Conservation (phyloP, 2,888 invertebrate species). For the Polydrusus cervinus region DNA sequence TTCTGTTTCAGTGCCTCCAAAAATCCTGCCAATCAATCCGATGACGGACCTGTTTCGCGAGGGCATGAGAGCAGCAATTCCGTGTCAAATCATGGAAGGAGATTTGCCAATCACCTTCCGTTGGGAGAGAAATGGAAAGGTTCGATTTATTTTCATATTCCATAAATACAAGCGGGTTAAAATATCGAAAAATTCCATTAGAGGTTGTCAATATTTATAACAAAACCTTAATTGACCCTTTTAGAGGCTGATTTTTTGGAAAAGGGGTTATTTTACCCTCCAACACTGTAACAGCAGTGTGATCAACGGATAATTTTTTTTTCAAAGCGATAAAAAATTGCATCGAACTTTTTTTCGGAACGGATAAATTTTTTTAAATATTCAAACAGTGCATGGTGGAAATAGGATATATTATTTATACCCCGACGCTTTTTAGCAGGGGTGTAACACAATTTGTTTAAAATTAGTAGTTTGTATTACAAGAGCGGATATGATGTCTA, state of each 20-base stretch:
- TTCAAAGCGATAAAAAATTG: no score
- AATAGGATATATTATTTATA: no score
- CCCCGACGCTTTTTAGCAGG: no score
- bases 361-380: no score
- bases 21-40: conserved; percentile 88
- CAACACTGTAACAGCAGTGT: no score
- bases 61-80: conserved; percentile 91
- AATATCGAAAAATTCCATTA: conserved; percentile 2
- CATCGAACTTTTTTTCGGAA: no score
- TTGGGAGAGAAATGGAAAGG: conserved; percentile 92
- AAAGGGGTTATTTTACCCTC: not conserved
- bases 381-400: no score
- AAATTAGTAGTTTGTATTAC: no score
- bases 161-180: not conserved
- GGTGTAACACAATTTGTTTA: no score
- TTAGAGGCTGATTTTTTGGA: not conserved
- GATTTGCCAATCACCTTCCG: conserved; percentile 93
- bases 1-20: conserved; percentile 81
- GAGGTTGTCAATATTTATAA: not conserved
- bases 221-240: not conserved
- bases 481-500: no score
- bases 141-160: conserved; percentile 60
- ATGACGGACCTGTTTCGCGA: conserved; percentile 87
- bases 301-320: no score
- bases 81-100: conserved; percentile 93